phyloP scores from a whole-genome alignment of 2,113 vertebrate genomes.

The Edolisoma coerulescens region DNA sequence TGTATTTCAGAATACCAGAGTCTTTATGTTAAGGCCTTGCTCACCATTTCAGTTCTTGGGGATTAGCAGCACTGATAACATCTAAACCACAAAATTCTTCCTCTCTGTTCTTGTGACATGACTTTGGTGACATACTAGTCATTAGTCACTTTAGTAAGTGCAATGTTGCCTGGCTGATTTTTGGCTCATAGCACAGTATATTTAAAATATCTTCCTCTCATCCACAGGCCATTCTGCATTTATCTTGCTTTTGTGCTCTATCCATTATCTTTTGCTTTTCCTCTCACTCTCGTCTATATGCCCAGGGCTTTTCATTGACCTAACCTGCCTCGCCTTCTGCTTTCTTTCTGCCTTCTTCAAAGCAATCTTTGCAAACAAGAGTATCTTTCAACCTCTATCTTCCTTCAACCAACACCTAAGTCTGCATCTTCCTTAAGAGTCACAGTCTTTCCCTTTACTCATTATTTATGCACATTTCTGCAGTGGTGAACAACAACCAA shows the following conservation, averaged over 20 bases:
- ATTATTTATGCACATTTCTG: not conserved
- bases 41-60: not conserved
- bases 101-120: not conserved
- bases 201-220: not conserved
- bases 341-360: not conserved
- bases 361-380: not conserved
- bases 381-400: not conserved
- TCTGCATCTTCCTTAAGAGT: not conserved
- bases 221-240: not conserved
- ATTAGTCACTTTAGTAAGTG: not conserved
- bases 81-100: not conserved
- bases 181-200: not conserved
- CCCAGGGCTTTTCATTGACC: not conserved
- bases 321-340: not conserved
- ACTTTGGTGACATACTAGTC: not conserved
- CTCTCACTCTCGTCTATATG: not conserved
- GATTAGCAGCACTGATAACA: not conserved
- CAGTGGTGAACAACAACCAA: not conserved
- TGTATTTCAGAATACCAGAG: not conserved
- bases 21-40: not conserved
- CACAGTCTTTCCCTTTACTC: not conserved
- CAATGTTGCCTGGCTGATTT: not conserved
- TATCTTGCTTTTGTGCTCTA: not conserved
- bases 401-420: not conserved
- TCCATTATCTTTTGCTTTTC: not conserved